Conservation (phyloP, 2,888 invertebrate species). For the Rugalucina vietnamica region DNA sequence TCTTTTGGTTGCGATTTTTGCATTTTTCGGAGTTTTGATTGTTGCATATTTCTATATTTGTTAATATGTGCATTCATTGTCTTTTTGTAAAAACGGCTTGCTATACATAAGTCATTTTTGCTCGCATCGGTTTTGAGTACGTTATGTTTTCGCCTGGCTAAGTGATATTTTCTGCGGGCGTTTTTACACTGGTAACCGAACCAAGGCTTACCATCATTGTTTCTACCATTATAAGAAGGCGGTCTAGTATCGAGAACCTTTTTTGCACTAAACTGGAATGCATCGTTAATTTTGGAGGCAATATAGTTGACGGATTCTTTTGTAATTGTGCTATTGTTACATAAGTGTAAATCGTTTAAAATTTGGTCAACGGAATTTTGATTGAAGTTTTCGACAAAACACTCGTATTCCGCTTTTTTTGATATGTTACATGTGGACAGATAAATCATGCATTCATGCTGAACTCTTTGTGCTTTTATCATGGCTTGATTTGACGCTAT, state of each 20-base stretch:
- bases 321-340: not conserved
- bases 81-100: not conserved
- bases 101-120: not conserved
- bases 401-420: too few relatives aligned
- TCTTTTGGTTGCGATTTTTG: not conserved
- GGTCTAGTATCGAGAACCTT: not conserved
- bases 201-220: not conserved
- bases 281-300: not conserved
- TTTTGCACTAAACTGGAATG: not conserved
- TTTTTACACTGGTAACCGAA: not conserved
- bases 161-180: not conserved
- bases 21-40: not conserved
- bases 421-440: too few relatives aligned
- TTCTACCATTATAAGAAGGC: not conserved
- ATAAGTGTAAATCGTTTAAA: not conserved
- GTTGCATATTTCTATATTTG: not conserved
- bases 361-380: not conserved
- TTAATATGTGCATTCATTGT: not conserved
- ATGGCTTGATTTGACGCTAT: too few relatives aligned
- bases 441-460: too few relatives aligned
- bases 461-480: too few relatives aligned
- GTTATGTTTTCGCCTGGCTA: not conserved
- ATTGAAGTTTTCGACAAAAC: not conserved
- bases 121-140: not conserved
- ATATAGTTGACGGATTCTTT: not conserved